Conservation (phyloP, 2,888 invertebrate species). For the Nomada hirtipes region DNA sequence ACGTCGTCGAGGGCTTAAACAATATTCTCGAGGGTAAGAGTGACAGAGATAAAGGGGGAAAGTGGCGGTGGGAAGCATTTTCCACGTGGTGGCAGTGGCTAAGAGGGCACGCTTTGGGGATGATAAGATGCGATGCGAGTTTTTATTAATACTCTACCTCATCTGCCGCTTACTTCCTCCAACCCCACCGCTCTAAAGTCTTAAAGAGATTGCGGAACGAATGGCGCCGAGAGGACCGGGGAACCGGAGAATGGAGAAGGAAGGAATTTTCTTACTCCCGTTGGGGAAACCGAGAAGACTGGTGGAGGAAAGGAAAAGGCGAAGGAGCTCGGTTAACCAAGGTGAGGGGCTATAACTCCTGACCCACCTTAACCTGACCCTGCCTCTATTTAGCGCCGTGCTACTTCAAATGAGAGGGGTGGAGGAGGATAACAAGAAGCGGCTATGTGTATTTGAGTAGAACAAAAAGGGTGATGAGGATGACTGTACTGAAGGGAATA, state of each 20-base stretch:
- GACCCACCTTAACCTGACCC: conserved; percentile 75
- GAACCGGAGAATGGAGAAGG: neutral
- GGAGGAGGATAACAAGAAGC: conserved; percentile 35
- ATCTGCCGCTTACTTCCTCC: conserved; percentile 61
- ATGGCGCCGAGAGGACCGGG: conserved; percentile 45
- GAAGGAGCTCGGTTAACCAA: conserved; percentile 59
- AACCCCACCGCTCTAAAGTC: conserved; percentile 63
- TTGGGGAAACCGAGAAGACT: neutral
- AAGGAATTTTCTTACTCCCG: conserved; percentile 17
- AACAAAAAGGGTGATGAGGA: neutral
- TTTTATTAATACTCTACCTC: conserved; percentile 75
- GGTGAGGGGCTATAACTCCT: conserved; percentile 53
- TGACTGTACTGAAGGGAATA: neutral
- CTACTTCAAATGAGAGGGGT: conserved; percentile 61
- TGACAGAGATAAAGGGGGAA: conserved; percentile 67
- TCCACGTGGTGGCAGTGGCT: conserved; percentile 62
- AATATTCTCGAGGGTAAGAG: conserved; percentile 67
- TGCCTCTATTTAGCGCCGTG: conserved; percentile 66
- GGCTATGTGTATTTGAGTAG: conserved; percentile 30
- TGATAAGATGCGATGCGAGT: conserved; percentile 74
- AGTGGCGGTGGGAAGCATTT: conserved; percentile 63
- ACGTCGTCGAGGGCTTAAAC: conserved; percentile 63
- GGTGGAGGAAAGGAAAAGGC: conserved; percentile 15
- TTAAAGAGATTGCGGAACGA: conserved; percentile 74
- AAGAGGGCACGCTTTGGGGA: conserved; percentile 65